These are phyloP conservation scores for Melanotaenia parkinsoni DNA, from an alignment of 2,797 vertebrate genomes.

Conservation along the genomic window DNA sequence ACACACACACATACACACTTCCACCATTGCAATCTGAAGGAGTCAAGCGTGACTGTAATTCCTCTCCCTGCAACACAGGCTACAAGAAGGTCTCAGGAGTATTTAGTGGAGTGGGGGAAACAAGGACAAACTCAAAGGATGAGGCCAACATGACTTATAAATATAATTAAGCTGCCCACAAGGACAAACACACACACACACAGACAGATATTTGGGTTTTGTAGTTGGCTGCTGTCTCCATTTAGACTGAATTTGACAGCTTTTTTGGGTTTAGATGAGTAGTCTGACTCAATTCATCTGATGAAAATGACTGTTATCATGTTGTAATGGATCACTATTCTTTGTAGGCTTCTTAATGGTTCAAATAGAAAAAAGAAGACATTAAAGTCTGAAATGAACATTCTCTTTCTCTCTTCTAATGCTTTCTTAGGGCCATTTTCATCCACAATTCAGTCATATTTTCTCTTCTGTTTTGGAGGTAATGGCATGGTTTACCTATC, in stretches of 20 bases:
- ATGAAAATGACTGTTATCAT: constrained; percentile 53
- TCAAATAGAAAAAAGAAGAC: constrained; percentile 55
- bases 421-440: constrained; percentile 5
- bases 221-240: constrained; percentile 39
- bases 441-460: neutral
- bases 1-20: neutral
- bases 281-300: constrained; percentile 50
- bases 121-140: constrained; percentile 55
- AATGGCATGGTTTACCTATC: constrained; percentile 14
- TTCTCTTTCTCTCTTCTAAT: constrained; percentile 38
- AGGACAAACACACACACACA: constrained; percentile 51
- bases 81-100: constrained; percentile 55
- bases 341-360: constrained; percentile 54
- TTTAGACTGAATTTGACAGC: constrained; percentile 60
- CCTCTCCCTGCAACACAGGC: constrained; percentile 38
- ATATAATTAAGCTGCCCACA: constrained; percentile 56
- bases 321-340: constrained; percentile 57
- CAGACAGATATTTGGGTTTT: constrained; percentile 36
- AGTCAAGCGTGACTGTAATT: constrained; percentile 58
- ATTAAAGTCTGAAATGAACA: constrained; percentile 64
- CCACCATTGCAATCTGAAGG: constrained; percentile 26
- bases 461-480: constrained; percentile 6
- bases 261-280: constrained; percentile 55
- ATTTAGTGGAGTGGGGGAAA: constrained; percentile 57
- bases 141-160: constrained; percentile 40